Base-by-base conservation (phyloP, 2,797 vertebrate genomes). In the Typhlichthys subterraneus region DNA sequence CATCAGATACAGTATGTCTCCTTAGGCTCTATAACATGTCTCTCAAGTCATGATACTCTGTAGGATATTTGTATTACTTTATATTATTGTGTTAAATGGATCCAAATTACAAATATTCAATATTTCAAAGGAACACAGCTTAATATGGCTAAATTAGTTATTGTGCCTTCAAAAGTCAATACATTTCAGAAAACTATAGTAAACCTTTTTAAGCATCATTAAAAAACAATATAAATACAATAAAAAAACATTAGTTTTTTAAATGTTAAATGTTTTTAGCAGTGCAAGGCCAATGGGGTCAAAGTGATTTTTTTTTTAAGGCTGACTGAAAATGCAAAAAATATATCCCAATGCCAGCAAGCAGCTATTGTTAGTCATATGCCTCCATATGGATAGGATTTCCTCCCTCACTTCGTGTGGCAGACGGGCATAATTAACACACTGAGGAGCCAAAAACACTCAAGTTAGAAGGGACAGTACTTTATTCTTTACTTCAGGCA, bases 401-500 rank as follows among this genome's bases (percentile, higher is more conserved):
- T 75, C 75, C 66, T 52, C 63, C 57, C 70, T 74, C 59, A 70
- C 67, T 60, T 72, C 69, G 69, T 48, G 51, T 49, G 62, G 59
- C 74, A 63, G 73, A 73, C 61, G 61, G 75, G 79, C 50, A 7
- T 38, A 42, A 42, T 42, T 73, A 72, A 76, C 77, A 70, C 58
- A 61, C 72, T 72, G 65, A 72, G 74, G 72, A 74, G 79, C 77
- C 66, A 75, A 65, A 61, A 61, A 80, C 59, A 76, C 75, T 80
- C 76, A 86, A 75, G 72, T 88, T 85, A 90, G 38, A 42, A 42
- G 38, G 38, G 38, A 42, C 38, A 42, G 5, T 42, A 9, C 8
- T 42, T 42, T 42, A 7, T 42, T 42, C 8, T 42, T 42, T 42
- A 42, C 38, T 42, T 42, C 38, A 9, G 38, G 38, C 38, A 42